These are phyloP conservation scores for Epinephelus awoara DNA, from an alignment of 2,797 vertebrate species.

Conservation along the genomic window DNA sequence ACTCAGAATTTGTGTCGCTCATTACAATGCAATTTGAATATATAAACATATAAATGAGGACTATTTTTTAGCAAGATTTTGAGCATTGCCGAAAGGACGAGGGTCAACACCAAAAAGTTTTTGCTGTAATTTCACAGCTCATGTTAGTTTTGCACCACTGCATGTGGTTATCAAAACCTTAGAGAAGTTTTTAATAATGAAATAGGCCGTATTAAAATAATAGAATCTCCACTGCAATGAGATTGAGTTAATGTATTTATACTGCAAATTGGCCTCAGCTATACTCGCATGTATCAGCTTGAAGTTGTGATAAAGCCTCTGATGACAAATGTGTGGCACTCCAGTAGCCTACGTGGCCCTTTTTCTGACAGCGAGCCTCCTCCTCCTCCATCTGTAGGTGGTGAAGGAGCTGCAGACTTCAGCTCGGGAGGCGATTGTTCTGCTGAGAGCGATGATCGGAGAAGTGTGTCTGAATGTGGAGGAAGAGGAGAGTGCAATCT, in stretches of 20 bases:
- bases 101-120: background rate
- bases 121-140: background rate
- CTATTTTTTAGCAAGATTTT: background rate
- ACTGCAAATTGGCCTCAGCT: background rate
- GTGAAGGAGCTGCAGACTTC: constrained; percentile 87
- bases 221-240: no score
- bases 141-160: background rate
- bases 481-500: constrained; percentile 93
- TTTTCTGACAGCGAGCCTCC: background rate
- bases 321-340: background rate
- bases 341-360: background rate
- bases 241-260: no score
- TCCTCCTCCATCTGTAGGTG: constrained; percentile 61
- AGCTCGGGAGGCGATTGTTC: constrained; percentile 90
- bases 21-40: constrained; percentile 17
- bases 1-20: constrained; percentile 2
- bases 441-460: constrained; percentile 94
- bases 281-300: no score
- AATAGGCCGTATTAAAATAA: no score
- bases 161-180: background rate
- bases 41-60: constrained; percentile 4
- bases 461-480: constrained; percentile 93
- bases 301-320: background rate
- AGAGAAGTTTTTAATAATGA: no score
- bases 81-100: background rate